Conservation (phyloP, 2,113 vertebrate genomes). For the Acrocephalus kingi region DNA sequence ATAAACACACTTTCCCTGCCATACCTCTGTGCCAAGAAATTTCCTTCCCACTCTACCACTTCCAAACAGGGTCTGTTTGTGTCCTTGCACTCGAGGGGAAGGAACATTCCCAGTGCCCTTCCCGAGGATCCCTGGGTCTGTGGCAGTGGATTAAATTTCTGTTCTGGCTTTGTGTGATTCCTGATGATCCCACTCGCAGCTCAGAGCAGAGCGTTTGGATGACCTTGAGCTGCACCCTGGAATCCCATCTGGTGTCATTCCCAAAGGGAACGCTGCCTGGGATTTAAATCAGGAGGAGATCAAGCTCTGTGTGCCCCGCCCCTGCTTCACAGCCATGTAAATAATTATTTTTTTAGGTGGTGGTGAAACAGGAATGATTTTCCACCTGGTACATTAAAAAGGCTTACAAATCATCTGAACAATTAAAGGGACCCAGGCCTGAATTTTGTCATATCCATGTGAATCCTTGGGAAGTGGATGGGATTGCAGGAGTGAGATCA, state of each 20-base stretch:
- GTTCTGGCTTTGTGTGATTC: not conserved
- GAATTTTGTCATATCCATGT: accelerated
- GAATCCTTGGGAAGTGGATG: not conserved
- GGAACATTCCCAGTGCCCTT: not conserved
- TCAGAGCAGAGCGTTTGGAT: not conserved
- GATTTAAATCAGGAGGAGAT: conserved; percentile 3
- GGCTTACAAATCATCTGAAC: not conserved
- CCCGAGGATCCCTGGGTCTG: not conserved
- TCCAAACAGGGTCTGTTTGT: not conserved
- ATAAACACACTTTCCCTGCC: accelerated
- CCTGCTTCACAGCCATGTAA: not conserved
- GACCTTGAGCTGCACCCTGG: conserved; percentile 49
- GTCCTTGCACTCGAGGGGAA: not conserved
- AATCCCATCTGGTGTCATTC: conserved; percentile 20
- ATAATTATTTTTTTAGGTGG: not conserved
- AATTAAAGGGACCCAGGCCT: not conserved
- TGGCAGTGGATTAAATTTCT: not conserved
- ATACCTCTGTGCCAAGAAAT: accelerated
- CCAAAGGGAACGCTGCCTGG: not conserved
- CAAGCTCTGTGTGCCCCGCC: not conserved
- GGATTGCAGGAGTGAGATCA: accelerated
- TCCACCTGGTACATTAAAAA: not conserved
- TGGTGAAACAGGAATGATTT: not conserved
- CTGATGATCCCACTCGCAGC: not conserved
- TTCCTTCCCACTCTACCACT: not conserved